Evolutionary conservation across 1,140 invertebrate genomes (phyloP).

Genomic region (Drosophila grimshawi): DNA sequence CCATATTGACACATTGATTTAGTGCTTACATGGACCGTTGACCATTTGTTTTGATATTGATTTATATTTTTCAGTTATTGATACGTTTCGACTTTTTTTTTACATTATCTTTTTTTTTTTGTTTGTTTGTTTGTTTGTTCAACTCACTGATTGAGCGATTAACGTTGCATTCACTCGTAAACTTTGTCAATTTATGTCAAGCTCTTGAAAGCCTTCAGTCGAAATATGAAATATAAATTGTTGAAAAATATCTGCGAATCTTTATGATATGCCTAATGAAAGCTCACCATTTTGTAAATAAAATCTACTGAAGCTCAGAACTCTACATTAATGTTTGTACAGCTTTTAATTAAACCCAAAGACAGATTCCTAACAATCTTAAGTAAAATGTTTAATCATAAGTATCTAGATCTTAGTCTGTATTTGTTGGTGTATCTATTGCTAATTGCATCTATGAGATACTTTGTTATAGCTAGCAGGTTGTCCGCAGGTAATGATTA

Average conservation of each 20-base stretch:
- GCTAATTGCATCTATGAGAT: slow-evolving; percentile 32
- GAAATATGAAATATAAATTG: slow-evolving; percentile 9
- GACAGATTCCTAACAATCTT: no score
- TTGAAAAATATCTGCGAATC: slow-evolving; percentile 4
- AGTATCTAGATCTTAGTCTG: no score
- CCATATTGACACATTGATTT: slow-evolving; percentile 80
- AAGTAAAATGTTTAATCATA: no score
- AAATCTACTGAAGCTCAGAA: no score
- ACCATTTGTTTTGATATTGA: slow-evolving; percentile 77
- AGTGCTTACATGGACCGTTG: slow-evolving; percentile 74
- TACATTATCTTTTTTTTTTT: background rate
- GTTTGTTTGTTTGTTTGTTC: background rate
- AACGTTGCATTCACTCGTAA: slow-evolving; percentile 47
- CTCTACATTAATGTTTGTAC: no score
- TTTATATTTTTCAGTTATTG: slow-evolving; percentile 77
- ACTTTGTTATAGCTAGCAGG: slow-evolving; percentile 39
- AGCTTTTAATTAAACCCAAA: no score
- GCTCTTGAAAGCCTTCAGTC: slow-evolving; percentile 68
- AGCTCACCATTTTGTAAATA: no score
- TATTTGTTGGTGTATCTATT: slow-evolving; percentile 6
- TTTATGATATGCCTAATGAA: slow-evolving; percentile 1
- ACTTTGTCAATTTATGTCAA: slow-evolving; percentile 76
- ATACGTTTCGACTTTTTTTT: slow-evolving; percentile 55
- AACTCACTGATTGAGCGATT: slow-evolving; percentile 63
- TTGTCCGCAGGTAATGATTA: slow-evolving; percentile 48